Conservation (phyloP, 2,113 vertebrate genomes). For the Clinocottus analis region DNA sequence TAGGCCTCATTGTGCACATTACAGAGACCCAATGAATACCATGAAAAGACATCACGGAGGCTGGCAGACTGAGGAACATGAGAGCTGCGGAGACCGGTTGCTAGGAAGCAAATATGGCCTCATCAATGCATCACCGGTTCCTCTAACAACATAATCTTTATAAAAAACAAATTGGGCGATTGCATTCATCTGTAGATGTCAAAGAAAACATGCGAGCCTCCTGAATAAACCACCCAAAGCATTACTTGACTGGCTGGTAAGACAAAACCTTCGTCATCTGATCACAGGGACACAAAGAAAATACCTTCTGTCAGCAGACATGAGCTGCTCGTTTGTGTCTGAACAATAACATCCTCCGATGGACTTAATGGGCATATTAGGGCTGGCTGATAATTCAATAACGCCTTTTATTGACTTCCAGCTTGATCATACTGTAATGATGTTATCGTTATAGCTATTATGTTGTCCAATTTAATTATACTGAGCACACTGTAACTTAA, state of each 20-base stretch:
- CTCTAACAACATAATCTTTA: conserved; percentile 77
- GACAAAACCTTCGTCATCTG: conserved; percentile 52
- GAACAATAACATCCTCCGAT: conserved; percentile 24
- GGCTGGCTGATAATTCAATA: not conserved
- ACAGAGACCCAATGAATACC: conserved; percentile 74
- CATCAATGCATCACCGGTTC: conserved; percentile 74
- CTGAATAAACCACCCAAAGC: conserved; percentile 52
- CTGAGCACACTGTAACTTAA: not conserved
- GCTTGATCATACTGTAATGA: not conserved
- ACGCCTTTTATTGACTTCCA: not conserved
- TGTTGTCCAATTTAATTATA: not conserved
- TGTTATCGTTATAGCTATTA: not conserved
- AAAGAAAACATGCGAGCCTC: conserved; percentile 60
- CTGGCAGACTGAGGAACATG: conserved; percentile 61
- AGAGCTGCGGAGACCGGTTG: conserved; percentile 69
- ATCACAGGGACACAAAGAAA: conserved; percentile 54
- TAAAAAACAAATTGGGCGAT: conserved; percentile 73
- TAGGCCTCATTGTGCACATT: conserved; percentile 72
- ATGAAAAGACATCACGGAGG: conserved; percentile 71
- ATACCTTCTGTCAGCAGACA: conserved; percentile 40
- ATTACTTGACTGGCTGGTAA: conserved; percentile 60
- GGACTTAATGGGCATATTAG: conserved; percentile 18
- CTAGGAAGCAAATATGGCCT: conserved; percentile 82
- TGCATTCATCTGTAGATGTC: conserved; percentile 65
- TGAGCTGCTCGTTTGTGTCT: conserved; percentile 19